Conservation (phyloP, 2,113 vertebrate genomes). For the Cyprinus carpio region DNA sequence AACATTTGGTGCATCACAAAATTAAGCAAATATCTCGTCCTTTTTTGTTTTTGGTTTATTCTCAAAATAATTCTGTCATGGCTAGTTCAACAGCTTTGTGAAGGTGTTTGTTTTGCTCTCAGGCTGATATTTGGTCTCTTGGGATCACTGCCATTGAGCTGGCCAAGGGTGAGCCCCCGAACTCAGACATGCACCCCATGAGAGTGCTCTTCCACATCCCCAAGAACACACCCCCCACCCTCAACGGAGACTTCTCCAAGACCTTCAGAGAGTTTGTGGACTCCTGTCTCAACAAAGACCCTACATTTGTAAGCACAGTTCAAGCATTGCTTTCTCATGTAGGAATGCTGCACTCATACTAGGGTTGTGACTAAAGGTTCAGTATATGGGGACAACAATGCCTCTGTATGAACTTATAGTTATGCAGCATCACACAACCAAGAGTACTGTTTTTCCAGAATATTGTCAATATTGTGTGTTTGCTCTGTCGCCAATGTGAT, state of each 20-base stretch:
- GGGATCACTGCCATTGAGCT: conserved; percentile 89
- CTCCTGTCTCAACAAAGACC: conserved; percentile 88
- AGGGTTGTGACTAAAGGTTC: neutral
- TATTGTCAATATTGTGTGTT: neutral
- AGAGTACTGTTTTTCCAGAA: neutral
- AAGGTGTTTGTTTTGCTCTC: conserved; percentile 19
- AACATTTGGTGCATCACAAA: too few relatives aligned
- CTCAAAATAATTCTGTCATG: neutral
- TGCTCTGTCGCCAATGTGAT: too few relatives aligned
- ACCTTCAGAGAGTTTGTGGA: conserved; percentile 89
- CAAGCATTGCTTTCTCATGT: neutral
- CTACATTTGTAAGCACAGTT: conserved; percentile 82
- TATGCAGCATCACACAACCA: too few relatives aligned
- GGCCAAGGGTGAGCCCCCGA: conserved; percentile 88
- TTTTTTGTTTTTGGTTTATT: neutral
- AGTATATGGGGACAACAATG: neutral
- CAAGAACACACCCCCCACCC: conserved; percentile 86
- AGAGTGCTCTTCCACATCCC: conserved; percentile 89
- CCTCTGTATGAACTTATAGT: too few relatives aligned
- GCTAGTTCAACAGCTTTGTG: neutral
- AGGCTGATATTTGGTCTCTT: conserved; percentile 91
- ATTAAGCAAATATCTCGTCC: neutral
- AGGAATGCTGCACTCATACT: neutral
- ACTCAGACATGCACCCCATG: conserved; percentile 91
- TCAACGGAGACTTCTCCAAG: conserved; percentile 86